Conservation (phyloP, 1,140 invertebrate genomes). For the Pissodes strobi region DNA sequence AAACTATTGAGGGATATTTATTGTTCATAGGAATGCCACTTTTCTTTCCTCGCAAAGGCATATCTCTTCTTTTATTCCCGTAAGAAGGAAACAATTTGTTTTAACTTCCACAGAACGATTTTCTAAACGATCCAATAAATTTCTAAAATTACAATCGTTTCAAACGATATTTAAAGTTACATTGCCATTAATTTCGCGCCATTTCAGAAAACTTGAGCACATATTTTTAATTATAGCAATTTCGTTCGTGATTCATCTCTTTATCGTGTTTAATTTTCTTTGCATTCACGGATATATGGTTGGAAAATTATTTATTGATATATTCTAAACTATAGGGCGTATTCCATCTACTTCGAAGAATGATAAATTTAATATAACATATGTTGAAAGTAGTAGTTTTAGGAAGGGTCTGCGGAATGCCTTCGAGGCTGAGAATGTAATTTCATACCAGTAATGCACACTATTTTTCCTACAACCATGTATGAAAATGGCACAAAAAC, state of each 20-base stretch:
- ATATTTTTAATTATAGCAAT: slow-evolving; percentile 32
- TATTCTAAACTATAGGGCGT: too few species aligned
- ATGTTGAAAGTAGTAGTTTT: too few species aligned
- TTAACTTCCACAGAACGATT: slow-evolving; percentile 29
- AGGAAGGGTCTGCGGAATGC: too few species aligned
- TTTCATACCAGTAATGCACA: too few species aligned
- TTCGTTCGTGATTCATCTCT: slow-evolving; percentile 1
- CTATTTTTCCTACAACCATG: too few species aligned
- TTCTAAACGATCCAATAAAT: slow-evolving; percentile 32
- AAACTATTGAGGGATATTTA: not conserved
- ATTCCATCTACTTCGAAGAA: too few species aligned
- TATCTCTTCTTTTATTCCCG: slow-evolving; percentile 26
- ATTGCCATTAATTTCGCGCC: slow-evolving; percentile 29
- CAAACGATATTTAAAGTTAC: slow-evolving; percentile 31
- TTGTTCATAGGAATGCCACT: not conserved
- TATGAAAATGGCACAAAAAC: too few species aligned
- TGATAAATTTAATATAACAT: too few species aligned
- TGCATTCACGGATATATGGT: too few species aligned
- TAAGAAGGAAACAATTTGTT: slow-evolving; percentile 33
- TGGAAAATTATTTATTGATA: too few species aligned
- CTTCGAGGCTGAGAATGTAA: too few species aligned
- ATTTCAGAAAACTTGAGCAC: slow-evolving; percentile 27
- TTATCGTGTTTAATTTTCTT: not conserved
- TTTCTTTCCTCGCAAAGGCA: slow-evolving; percentile 15
- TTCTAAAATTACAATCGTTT: slow-evolving; percentile 32